Conservation (phyloP, 2,797 vertebrate species). For the Myripristis jacobus region DNA sequence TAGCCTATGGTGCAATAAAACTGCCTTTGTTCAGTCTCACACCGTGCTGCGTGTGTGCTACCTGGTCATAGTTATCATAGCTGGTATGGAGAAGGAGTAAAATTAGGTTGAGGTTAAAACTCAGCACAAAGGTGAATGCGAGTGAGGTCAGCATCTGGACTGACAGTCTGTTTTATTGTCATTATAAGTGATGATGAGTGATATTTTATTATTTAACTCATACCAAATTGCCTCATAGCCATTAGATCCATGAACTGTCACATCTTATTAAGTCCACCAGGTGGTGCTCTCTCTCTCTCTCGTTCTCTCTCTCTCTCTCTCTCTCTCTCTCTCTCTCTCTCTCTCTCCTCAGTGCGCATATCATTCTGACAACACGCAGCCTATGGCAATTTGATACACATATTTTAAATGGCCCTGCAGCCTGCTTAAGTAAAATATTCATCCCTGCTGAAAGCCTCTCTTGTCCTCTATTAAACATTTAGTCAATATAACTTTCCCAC, state of each 20-base stretch:
- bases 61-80: no score
- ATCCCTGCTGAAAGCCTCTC: neutral
- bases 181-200: neutral
- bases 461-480: neutral
- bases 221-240: neutral
- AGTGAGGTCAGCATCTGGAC: no score
- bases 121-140: no score
- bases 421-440: neutral
- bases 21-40: no score
- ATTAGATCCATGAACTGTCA: no score
- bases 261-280: constrained; percentile 49
- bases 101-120: no score
- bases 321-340: constrained; percentile 7
- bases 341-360: neutral
- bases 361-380: constrained; percentile 2
- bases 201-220: neutral
- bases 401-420: neutral
- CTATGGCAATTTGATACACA: neutral
- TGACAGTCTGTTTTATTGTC: no score
- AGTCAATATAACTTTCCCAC: neutral
- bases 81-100: no score
- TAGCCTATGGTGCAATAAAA: no score
- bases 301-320: neutral
- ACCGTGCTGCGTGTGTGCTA: no score
- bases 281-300: constrained; percentile 33